phyloP scores from a whole-genome alignment of 2,888 invertebrate genomes.

The Polymixis lichenea region DNA sequence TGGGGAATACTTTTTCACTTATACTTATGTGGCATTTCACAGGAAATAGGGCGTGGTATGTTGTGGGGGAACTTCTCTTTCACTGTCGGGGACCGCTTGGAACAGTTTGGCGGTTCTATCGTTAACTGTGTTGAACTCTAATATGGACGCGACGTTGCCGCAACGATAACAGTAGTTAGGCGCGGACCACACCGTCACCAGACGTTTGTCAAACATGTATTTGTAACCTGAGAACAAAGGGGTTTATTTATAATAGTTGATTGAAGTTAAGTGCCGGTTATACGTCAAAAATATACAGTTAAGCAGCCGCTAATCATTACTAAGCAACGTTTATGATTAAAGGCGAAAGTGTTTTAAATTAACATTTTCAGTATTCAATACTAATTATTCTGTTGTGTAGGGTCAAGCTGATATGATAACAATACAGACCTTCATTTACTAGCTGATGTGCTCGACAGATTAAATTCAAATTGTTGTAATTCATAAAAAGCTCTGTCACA shows the following conservation, averaged over 20 bases:
- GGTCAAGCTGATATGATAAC: not conserved
- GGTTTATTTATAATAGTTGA: no score
- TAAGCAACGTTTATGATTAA: no score
- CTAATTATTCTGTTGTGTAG: not conserved
- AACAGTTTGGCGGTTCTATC: conserved; percentile 96
- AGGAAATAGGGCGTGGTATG: conserved; percentile 99
- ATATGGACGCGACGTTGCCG: conserved; percentile 99
- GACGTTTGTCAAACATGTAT: conserved; percentile 99
- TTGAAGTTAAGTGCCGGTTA: no score
- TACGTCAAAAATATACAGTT: not conserved
- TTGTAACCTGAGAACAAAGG: conserved; percentile 94
- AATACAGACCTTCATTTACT: conserved; percentile 97
- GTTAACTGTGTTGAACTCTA: conserved; percentile 96
- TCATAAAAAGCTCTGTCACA: conserved; percentile 98
- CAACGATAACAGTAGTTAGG: conserved; percentile 99
- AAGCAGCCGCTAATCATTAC: no score
- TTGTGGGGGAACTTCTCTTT: conserved; percentile 97
- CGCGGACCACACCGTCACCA: conserved; percentile 99
- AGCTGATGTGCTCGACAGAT: conserved; percentile 99
- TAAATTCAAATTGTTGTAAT: conserved; percentile 96
- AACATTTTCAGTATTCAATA: not conserved
- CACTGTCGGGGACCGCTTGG: conserved; percentile 98
- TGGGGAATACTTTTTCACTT: conserved; percentile 78
- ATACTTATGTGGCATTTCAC: conserved; percentile 85
- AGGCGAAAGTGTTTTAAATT: not conserved